Evolutionary conservation across 53 echinoderm and acorn worm genomes (phyloP).

Genomic region (Mesocentrotus franciscanus): DNA sequence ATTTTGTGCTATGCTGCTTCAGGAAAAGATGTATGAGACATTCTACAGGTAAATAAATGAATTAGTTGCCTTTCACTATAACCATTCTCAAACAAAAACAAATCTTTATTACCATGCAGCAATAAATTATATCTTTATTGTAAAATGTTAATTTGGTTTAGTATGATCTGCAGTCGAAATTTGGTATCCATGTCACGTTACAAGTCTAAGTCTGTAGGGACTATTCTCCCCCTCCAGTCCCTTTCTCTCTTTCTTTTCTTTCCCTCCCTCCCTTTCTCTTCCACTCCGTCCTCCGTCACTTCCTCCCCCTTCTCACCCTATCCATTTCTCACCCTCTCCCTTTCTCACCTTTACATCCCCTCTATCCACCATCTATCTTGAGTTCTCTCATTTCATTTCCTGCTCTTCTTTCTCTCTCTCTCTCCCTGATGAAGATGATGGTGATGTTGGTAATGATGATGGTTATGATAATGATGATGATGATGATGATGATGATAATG

Average conservation of each 20-base stretch:
- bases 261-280: too few species aligned
- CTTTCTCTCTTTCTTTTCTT: background rate
- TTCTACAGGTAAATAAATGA: conserved; percentile 1
- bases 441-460: too few species aligned
- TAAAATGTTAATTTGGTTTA: background rate
- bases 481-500: too few species aligned
- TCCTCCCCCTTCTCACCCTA: background rate
- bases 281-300: too few species aligned
- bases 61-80: background rate
- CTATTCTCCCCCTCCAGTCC: background rate
- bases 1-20: background rate
- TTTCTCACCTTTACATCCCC: too few species aligned
- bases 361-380: background rate
- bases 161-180: background rate
- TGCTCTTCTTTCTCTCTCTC: background rate
- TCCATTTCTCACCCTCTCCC: background rate
- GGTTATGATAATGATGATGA: too few species aligned
- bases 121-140: conserved; percentile 1
- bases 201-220: background rate
- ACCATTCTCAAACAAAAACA: background rate
- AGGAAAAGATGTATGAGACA: conserved; percentile 5
- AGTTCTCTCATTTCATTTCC: background rate
- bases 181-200: background rate
- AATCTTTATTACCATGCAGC: background rate
- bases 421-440: background rate